These are phyloP conservation scores for Nomada hirtipes DNA, from an alignment of 2,888 invertebrate species.

Conservation along the genomic window DNA sequence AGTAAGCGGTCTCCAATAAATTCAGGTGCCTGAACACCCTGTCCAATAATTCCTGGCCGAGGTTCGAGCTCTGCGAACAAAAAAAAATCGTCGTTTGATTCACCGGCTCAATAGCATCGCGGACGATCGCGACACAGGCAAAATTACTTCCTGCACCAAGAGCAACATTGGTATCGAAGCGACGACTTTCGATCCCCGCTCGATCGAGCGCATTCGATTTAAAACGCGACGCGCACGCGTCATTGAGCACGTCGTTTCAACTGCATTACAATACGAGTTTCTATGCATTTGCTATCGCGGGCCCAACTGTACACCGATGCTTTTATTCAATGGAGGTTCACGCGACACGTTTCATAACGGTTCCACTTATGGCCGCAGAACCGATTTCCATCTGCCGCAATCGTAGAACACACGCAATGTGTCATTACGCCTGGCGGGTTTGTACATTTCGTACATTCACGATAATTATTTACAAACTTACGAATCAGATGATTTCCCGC, in stretches of 20 bases:
- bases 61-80: conserved; percentile 92
- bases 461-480: no score
- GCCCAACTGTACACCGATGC: conserved; percentile 1
- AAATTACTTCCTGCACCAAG: conserved; percentile 57
- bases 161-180: conserved; percentile 36
- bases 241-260: conserved; percentile 56
- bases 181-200: conserved; percentile 41
- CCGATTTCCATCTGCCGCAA: conserved; percentile 35
- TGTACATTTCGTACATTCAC: not conserved
- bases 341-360: conserved; percentile 57
- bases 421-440: conserved; percentile 31
- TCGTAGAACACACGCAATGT: conserved; percentile 19
- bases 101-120: conserved; percentile 27
- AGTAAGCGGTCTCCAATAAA: conserved; percentile 97
- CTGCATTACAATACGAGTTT: conserved; percentile 40
- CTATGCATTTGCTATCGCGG: conserved; percentile 22
- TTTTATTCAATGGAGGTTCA: conserved; percentile 33
- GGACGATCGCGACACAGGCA: conserved; percentile 19
- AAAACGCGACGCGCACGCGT: conserved; percentile 60
- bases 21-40: conserved; percentile 97
- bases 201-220: conserved; percentile 62
- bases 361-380: conserved; percentile 21
- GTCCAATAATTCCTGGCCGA: conserved; percentile 95
- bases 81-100: conserved; percentile 27
- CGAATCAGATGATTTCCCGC: no score